Base-by-base conservation (phyloP, 1,140 invertebrate species). In the Phocides pigmalion region DNA sequence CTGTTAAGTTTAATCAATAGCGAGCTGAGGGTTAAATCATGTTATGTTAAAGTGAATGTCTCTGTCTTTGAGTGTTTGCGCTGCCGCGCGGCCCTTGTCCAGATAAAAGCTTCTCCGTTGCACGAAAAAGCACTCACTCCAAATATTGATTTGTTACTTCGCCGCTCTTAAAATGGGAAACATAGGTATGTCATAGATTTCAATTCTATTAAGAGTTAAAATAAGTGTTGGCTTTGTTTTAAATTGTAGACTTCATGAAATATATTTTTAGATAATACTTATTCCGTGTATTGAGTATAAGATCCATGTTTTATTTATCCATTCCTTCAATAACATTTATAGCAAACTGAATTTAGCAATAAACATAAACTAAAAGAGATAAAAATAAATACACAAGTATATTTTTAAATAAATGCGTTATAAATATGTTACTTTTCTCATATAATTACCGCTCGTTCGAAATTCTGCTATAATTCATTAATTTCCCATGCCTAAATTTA, bases 61-160 rank as follows among this genome's bases (percentile, higher is more conserved):
- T 82, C 79, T 78, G 82, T 87, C 80, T 81, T 75, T 79, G 81
- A 79, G 81, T 90, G 88, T 90, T 89, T 91, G 87, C 84, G 73
- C 71, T 83, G 76, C 72, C 76, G 79, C 72, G 72, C 85, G 84
- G 79, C 85, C 87, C 81, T 82, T 89, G 88, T 89, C 88, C 88
- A 89, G 87, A 91, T 91, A 91, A 91, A 91, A 91, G 88, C 84
- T 91, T 87, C 85, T 88, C 79, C 77, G 79, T 91, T 87, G 88
- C 88, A 91, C 88, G 88, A 90, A 91, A 91, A 89, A 91, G 87
- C 88, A 91, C 88, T 91, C 84, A 91, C 84, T 77, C 85, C 79
- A 87, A 89, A 89, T 91, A 91, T 91, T 89, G 88, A 91, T 90
- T 88, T 89, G 88, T 89, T 89, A 89, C 87, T 89, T 83, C 73